A percentile compares a stretch with the other conserved stretches of the same genome.
These are phyloP conservation scores for Pterobdella sp. DNA, from an alignment of 2,888 invertebrate species.

Conservation along the genomic window DNA sequence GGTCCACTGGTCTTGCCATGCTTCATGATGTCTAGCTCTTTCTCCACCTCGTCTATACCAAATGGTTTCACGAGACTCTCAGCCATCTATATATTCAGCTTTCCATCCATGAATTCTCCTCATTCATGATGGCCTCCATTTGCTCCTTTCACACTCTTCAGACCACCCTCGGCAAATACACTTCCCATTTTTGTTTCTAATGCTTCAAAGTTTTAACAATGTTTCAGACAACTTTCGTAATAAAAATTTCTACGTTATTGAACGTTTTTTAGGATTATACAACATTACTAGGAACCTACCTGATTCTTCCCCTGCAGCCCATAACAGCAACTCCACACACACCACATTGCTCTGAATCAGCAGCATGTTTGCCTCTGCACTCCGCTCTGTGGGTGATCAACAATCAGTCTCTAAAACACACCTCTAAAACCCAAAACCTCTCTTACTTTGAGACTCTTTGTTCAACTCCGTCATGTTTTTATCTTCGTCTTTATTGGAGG, in stretches of 20 bases:
- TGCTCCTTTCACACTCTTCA: no score
- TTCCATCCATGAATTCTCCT: slow-evolving; percentile 6
- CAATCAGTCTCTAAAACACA: background rate
- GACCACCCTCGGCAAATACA: no score
- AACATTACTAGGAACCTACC: slow-evolving; percentile 63
- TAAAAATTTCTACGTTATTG: no score
- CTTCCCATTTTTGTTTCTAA: no score
- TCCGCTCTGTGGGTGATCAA: slow-evolving; percentile 28
- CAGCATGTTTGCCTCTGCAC: slow-evolving; percentile 54
- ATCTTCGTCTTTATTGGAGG: background rate
- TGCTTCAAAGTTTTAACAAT: no score
- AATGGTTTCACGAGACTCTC: no score
- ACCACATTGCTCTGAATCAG: slow-evolving; percentile 94
- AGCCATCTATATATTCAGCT: background rate
- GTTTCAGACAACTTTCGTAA: no score
- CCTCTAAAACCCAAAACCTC: background rate
- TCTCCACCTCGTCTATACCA: no score
- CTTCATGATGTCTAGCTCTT: no score
- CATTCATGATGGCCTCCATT: no score
- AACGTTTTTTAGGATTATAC: no score
- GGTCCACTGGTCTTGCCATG: no score
- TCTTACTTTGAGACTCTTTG: background rate
- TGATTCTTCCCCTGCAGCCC: slow-evolving; percentile 87
- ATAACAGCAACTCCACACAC: slow-evolving; percentile 90
- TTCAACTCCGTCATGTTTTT: background rate